A percentile compares a stretch with the other conserved stretches of the same genome.
Evolutionary conservation across 2,888 invertebrate genomes (phyloP).

Genomic region (Patella pellucida): DNA sequence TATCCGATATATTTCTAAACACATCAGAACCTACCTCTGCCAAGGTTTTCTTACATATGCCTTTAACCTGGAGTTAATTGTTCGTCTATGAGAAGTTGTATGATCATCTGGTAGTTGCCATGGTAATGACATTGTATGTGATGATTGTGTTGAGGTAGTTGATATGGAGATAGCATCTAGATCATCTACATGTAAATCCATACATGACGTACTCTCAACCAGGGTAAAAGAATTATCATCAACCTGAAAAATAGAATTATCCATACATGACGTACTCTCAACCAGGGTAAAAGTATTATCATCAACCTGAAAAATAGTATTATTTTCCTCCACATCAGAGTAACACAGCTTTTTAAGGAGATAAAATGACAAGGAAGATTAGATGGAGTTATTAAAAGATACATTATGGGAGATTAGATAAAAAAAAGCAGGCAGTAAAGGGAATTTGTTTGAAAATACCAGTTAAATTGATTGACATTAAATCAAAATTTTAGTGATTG

Average conservation of each 20-base stretch:
- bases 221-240: background rate
- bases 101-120: background rate
- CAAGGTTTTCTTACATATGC: conserved; percentile 3
- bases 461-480: no score
- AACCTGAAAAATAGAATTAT: background rate
- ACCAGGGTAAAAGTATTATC: background rate
- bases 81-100: background rate
- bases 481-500: no score
- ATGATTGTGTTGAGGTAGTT: background rate
- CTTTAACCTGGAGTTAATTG: conserved; percentile 1
- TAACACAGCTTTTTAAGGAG: no score
- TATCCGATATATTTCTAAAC: background rate
- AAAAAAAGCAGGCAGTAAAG: no score
- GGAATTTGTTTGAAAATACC: no score
- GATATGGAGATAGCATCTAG: background rate
- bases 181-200: background rate
- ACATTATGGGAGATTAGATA: no score
- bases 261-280: background rate
- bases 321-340: no score
- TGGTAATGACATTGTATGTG: background rate
- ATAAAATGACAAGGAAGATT: no score
- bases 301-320: no score
- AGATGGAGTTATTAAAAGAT: no score
- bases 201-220: background rate
- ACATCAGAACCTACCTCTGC: background rate